Conservation (phyloP, 2,888 invertebrate genomes). For the Heteromurus nitidus region DNA sequence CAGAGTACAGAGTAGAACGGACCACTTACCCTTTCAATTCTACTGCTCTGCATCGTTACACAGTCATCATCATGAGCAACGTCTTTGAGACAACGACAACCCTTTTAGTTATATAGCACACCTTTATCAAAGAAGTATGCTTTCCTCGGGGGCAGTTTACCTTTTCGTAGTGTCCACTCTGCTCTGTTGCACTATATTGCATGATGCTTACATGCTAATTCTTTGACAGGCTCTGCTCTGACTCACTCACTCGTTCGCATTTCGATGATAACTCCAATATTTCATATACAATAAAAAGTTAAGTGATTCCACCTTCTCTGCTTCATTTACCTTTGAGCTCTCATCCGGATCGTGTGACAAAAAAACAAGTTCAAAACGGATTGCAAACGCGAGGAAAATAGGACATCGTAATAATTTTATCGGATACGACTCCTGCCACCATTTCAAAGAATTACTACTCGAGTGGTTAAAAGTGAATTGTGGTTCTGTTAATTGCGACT, state of each 20-base stretch:
- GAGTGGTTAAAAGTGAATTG: conserved; percentile 22
- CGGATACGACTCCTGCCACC: no score
- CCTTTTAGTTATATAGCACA: conserved; percentile 45
- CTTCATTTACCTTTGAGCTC: conserved; percentile 62
- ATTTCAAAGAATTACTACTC: no score
- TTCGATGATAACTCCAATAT: conserved; percentile 3
- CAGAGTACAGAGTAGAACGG: conserved; percentile 30
- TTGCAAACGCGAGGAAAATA: not conserved
- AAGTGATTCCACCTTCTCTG: conserved; percentile 45
- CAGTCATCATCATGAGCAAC: not conserved
- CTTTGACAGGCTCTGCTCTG: conserved; percentile 36
- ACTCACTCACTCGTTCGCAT: not conserved
- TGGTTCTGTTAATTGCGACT: conserved; percentile 12
- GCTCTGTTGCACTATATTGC: not conserved
- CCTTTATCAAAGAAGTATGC: not conserved
- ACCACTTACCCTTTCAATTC: conserved; percentile 57
- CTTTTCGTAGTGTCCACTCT: no score
- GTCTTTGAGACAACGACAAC: no score
- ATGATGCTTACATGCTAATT: conserved; percentile 55
- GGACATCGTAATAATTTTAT: no score
- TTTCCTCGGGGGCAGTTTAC: no score
- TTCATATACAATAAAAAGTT: conserved; percentile 55
- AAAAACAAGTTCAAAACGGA: conserved; percentile 8
- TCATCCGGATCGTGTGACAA: conserved; percentile 63
- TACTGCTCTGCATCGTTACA: no score